Base-by-base conservation (phyloP, 2,113 vertebrate genomes). In the Plestiodon gilberti region DNA sequence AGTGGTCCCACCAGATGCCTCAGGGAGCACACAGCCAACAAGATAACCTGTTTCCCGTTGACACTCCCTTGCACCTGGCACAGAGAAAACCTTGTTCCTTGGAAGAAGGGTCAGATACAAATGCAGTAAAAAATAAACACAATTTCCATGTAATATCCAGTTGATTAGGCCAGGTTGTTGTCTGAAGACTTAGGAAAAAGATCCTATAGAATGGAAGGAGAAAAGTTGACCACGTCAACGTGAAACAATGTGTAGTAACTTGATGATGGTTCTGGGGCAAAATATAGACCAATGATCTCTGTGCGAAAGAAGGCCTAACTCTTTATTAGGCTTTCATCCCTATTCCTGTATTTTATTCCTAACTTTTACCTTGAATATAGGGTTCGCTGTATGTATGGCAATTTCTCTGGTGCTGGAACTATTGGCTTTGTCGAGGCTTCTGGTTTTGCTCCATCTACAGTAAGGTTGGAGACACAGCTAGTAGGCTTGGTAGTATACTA, bases 61-160 rank as follows among this genome's bases (percentile, higher is more conserved):
- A n/a, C n/a, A n/a, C n/a, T n/a, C n/a, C n/a, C n/a, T n/a, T n/a
- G n/a, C n/a, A n/a, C n/a, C n/a, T n/a, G n/a, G n/a, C n/a, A n/a
- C n/a, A n/a, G n/a, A n/a, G n/a, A n/a, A n/a, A n/a, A n/a, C n/a
- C n/a, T n/a, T n/a, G n/a, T 48, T 48, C 43, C 30, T 69, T 69
- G 30, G 65, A 69, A 69, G n/a, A 69, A 69, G 30, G 30, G 30
- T 69, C 25, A 13, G 28, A 67, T n/a, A n/a, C 30, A 69, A n/a
- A 11, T 69, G 65, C 14, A n/a, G n/a, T 69, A 7, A n/a, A 28
- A n/a, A 69, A 69, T 20, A 70, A 18, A 70, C 33, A 70, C 6
- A 70, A 7, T 28, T 35, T 40, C 65, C 76, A 8, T 78, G 73
- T 89, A 81, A 65, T 79, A 77, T 91, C 35, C 67, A 70, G 67